Percentiles rank a stretch among this genome's conserved stretches.
Conservation (phyloP, 2,888 invertebrate genomes). For the Oscheius onirici region DNA sequence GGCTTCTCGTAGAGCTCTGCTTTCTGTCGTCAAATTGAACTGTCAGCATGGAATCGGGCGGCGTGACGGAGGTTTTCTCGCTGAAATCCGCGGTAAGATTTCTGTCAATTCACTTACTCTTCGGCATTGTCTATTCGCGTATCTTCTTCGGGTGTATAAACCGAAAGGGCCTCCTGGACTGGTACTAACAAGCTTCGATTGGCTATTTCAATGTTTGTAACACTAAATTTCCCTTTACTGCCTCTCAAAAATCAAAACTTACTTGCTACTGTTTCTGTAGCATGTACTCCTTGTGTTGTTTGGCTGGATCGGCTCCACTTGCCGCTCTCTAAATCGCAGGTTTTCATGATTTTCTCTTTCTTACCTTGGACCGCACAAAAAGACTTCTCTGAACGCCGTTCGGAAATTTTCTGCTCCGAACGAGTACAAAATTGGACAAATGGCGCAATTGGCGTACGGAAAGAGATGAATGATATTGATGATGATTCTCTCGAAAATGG, state of each 20-base stretch:
- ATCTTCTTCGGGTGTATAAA: constrained; percentile 23
- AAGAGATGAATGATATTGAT: constrained; percentile 70
- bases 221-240: too few species aligned
- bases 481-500: constrained; percentile 66
- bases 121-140: background rate
- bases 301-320: constrained; percentile 31
- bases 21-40: constrained; percentile 16
- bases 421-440: constrained; percentile 70
- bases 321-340: constrained; percentile 25
- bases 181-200: constrained; percentile 1
- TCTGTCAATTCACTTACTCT: background rate
- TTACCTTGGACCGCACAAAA: constrained; percentile 51
- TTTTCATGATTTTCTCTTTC: too few species aligned
- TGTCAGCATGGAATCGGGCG: constrained; percentile 12
- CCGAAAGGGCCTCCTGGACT: constrained; percentile 12
- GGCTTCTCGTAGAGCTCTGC: background rate
- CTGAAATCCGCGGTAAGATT: background rate
- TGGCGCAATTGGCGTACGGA: constrained; percentile 70
- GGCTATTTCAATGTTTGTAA: constrained; percentile 20
- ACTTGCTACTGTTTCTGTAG: constrained; percentile 51
- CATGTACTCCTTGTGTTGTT: constrained; percentile 39
- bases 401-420: constrained; percentile 68
- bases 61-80: background rate
- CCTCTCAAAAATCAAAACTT: too few species aligned
- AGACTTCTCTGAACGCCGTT: constrained; percentile 63